phyloP scores from a whole-genome alignment of 2,888 invertebrate species.

The Charanyca ferruginea region DNA sequence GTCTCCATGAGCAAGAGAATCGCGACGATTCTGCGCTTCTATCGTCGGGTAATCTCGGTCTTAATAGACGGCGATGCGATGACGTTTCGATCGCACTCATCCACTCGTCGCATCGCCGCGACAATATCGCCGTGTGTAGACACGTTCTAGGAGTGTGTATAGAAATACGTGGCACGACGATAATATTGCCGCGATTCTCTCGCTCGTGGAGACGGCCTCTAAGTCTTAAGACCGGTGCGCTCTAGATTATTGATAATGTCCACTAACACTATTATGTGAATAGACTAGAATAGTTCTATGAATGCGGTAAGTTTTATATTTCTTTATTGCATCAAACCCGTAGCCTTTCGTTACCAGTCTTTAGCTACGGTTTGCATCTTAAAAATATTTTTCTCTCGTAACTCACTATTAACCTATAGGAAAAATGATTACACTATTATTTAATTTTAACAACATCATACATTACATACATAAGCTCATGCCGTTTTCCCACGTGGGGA shows the following conservation, averaged over 20 bases:
- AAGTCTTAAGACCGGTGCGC: neutral
- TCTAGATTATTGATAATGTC: neutral
- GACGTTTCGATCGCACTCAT: too few relatives aligned
- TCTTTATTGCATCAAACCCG: neutral
- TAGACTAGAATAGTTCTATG: slow-evolving; percentile 29
- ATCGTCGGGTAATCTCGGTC: too few relatives aligned
- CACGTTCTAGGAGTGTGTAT: too few relatives aligned
- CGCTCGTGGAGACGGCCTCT: too few relatives aligned
- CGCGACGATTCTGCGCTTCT: too few relatives aligned
- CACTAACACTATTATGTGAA: slow-evolving; percentile 5
- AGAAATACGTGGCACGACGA: too few relatives aligned
- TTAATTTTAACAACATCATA: neutral
- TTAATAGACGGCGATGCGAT: too few relatives aligned
- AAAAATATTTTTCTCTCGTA: neutral
- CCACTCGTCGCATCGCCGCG: too few relatives aligned
- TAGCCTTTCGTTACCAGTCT: neutral
- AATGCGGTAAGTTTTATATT: slow-evolving; percentile 18
- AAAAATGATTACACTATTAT: neutral
- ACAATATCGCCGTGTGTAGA: too few relatives aligned
- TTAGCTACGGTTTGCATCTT: neutral
- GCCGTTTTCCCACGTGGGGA: too few relatives aligned
- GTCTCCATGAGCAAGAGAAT: too few relatives aligned
- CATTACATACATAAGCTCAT: neutral
- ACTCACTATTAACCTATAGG: neutral
- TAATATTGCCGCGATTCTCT: too few relatives aligned